phyloP scores from a whole-genome alignment of 2,888 invertebrate species.

The Drosophila nr. medialis region DNA sequence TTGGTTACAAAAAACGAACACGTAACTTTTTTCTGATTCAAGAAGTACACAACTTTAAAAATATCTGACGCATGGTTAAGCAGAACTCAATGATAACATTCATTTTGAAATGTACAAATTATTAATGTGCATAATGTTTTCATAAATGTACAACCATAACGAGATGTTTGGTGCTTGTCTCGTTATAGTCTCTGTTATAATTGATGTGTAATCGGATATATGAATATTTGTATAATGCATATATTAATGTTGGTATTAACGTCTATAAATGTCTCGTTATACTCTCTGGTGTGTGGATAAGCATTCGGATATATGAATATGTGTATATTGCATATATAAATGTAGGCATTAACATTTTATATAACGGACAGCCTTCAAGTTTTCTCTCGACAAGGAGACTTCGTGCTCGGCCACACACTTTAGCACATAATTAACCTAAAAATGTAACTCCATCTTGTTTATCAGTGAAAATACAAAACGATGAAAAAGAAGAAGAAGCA shows the following conservation, averaged over 20 bases:
- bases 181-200: background rate
- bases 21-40: background rate
- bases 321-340: slow-evolving; percentile 23
- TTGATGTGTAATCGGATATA: background rate
- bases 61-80: background rate
- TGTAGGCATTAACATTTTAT: slow-evolving; percentile 26
- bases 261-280: background rate
- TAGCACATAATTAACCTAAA: slow-evolving; percentile 84
- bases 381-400: slow-evolving; percentile 46
- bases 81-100: background rate
- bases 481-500: slow-evolving; percentile 30
- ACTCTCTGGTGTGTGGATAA: background rate
- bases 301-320: slow-evolving; percentile 18
- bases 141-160: background rate
- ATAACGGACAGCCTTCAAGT: slow-evolving; percentile 34
- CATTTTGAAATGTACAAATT: background rate
- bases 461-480: slow-evolving; percentile 74
- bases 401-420: slow-evolving; percentile 65
- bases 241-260: background rate
- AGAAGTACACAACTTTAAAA: background rate
- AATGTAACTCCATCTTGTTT: slow-evolving; percentile 82
- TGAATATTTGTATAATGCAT: background rate
- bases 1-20: background rate
- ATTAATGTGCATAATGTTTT: background rate
- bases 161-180: background rate